Evolutionary conservation across 2,797 vertebrate genomes (phyloP).

Genomic region (Hozukius guyotensis): DNA sequence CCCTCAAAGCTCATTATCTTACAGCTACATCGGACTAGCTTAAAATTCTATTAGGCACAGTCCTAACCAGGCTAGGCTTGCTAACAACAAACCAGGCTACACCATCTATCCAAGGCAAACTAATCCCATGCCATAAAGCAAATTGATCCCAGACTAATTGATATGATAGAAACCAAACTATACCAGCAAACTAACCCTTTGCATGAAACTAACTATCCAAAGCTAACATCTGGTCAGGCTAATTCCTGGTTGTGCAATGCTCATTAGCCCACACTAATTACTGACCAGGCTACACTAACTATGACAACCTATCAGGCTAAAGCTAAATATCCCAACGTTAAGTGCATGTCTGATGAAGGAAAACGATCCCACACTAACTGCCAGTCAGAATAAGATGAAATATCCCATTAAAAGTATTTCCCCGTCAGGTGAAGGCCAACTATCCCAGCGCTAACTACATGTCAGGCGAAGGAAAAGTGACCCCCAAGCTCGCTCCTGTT

Average conservation of each 20-base stretch:
- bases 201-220: background rate
- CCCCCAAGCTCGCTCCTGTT: background rate
- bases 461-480: background rate
- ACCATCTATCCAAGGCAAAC: background rate
- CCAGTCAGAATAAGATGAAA: background rate
- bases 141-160: background rate
- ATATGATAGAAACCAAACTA: background rate
- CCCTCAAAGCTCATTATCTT: background rate
- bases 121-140: background rate
- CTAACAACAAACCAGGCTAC: background rate
- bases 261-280: background rate
- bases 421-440: background rate
- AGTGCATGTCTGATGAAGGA: background rate
- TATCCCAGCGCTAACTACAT: background rate
- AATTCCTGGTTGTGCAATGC: background rate
- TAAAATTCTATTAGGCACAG: background rate
- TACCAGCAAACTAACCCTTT: background rate
- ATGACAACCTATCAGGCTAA: fast-evolving
- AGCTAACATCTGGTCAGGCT: background rate
- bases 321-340: background rate
- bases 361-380: background rate
- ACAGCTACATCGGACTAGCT: background rate
- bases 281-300: background rate
- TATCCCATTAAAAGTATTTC: background rate
- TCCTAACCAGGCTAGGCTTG: background rate